Percentiles rank a stretch among this genome's conserved stretches.
phyloP scores from a whole-genome alignment of 2,113 vertebrate species.

The Motacilla tschutschensis region DNA sequence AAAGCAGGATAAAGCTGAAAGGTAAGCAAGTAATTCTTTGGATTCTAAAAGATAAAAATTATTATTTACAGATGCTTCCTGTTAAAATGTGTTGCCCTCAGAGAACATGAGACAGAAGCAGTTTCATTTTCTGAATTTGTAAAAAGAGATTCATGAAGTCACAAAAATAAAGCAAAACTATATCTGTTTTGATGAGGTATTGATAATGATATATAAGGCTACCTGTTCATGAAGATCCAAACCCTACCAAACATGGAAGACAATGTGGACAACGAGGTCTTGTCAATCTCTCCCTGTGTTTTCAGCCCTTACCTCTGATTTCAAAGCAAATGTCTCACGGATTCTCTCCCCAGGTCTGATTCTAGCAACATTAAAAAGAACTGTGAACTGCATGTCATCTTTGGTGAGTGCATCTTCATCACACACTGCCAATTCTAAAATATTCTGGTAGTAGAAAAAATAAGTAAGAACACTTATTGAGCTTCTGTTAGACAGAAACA shows the following conservation, averaged over 20 bases:
- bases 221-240: neutral
- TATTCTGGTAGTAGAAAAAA: constrained; percentile 60
- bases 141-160: neutral
- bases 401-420: constrained; percentile 66
- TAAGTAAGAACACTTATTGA: neutral
- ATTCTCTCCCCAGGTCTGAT: constrained; percentile 67
- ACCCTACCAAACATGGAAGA: neutral
- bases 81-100: neutral
- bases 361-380: constrained; percentile 75
- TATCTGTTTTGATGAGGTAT: neutral
- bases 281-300: neutral
- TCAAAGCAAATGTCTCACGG: constrained; percentile 70
- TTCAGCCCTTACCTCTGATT: constrained; percentile 68
- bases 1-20: neutral
- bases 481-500: neutral
- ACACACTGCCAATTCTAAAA: constrained; percentile 73
- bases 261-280: neutral
- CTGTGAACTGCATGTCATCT: constrained; percentile 72
- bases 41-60: neutral
- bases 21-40: neutral
- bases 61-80: neutral
- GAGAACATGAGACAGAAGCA: neutral
- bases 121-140: neutral
- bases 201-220: neutral
- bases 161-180: neutral